These are phyloP conservation scores for Callipepla californica DNA, from an alignment of 2,113 vertebrate genomes.

Conservation along the genomic window DNA sequence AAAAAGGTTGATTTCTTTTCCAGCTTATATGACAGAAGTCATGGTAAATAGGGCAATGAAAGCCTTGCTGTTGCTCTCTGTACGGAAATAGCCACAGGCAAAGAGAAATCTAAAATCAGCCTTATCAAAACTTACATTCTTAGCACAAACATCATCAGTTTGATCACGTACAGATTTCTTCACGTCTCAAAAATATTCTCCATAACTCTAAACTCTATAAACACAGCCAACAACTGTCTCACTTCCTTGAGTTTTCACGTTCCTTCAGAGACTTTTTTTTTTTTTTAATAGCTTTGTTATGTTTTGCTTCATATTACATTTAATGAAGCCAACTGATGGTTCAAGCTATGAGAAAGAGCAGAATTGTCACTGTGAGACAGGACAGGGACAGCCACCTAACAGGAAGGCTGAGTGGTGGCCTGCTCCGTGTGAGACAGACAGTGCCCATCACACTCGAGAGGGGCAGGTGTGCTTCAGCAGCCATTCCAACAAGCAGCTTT, in stretches of 20 bases:
- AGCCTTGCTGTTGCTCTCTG: not conserved
- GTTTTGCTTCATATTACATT: not conserved
- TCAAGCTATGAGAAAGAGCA: not conserved
- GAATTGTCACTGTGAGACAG: not conserved
- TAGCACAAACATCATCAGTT: not conserved
- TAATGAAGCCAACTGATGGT: not conserved
- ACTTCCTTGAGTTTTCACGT: not conserved
- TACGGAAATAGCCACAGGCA: not conserved
- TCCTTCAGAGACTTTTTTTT: too few relatives aligned
- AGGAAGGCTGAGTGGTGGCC: not conserved
- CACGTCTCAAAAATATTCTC: not conserved
- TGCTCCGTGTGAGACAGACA: not conserved
- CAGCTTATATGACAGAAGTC: not conserved
- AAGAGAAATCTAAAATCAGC: not conserved
- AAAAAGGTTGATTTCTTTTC: fast-evolving
- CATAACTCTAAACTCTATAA: not conserved
- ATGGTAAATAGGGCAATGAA: fast-evolving
- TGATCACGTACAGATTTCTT: not conserved
- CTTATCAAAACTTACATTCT: not conserved
- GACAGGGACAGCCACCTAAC: not conserved
- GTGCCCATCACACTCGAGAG: not conserved
- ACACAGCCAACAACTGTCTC: not conserved
- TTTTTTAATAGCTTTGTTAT: not conserved
- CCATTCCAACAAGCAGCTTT: not conserved
- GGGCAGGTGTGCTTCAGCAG: not conserved